Conservation (phyloP, 2,113 vertebrate genomes). For the Drymodes brunneopygia region DNA sequence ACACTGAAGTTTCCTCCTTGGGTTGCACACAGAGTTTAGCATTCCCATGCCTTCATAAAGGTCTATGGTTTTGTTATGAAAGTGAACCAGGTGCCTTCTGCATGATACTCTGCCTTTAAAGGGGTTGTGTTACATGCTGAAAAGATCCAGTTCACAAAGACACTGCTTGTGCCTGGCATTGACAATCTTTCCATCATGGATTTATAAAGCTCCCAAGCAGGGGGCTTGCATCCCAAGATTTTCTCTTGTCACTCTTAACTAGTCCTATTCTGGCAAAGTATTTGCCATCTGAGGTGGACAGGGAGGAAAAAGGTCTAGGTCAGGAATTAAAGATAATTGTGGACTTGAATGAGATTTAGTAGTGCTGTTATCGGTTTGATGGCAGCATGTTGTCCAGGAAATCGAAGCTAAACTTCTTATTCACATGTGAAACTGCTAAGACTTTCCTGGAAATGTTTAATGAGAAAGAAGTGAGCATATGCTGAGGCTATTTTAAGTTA, state of each 20-base stretch:
- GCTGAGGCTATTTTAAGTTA: slow-evolving; percentile 16
- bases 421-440: background rate
- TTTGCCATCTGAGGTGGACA: background rate
- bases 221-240: background rate
- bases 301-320: background rate
- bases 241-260: background rate
- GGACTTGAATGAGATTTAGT: background rate
- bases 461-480: slow-evolving; percentile 4
- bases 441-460: background rate
- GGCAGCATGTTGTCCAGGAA: slow-evolving; percentile 4
- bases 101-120: background rate
- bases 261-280: background rate
- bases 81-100: background rate
- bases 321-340: background rate
- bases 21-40: rapidly evolving
- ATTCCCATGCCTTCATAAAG: background rate
- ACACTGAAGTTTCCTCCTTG: background rate
- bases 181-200: background rate
- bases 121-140: background rate
- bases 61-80: background rate
- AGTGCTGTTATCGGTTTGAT: background rate
- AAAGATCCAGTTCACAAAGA: background rate
- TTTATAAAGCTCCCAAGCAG: background rate
- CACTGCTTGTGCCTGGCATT: background rate
- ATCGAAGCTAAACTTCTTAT: slow-evolving; percentile 1